Conservation (phyloP, 2,888 invertebrate genomes). For the Dascillus cervinus region DNA sequence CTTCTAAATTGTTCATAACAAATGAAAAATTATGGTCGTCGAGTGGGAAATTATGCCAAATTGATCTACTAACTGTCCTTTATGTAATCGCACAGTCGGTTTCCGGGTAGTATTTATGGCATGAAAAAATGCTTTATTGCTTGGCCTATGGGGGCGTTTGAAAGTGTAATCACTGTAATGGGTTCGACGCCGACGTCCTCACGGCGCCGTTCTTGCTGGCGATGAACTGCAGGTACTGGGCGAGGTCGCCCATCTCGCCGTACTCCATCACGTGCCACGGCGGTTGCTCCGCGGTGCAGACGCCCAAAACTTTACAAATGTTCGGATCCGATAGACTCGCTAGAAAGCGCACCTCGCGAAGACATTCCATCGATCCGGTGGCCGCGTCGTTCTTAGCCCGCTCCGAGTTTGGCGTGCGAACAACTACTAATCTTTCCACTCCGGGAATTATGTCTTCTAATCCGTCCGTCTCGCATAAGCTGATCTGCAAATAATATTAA, state of each 20-base stretch:
- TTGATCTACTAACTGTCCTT: too few relatives aligned
- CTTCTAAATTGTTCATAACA: too few relatives aligned
- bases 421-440: slow-evolving; percentile 47
- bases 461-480: slow-evolving; percentile 49
- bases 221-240: slow-evolving; percentile 54
- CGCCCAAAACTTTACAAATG: slow-evolving; percentile 56
- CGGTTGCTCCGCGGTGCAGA: slow-evolving; percentile 51
- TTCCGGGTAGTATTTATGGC: too few relatives aligned
- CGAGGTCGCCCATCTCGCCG: slow-evolving; percentile 66
- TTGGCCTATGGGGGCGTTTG: too few relatives aligned
- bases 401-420: slow-evolving; percentile 45
- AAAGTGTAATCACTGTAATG: slow-evolving; percentile 36
- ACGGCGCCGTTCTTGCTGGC: slow-evolving; percentile 38
- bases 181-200: slow-evolving; percentile 31
- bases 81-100: too few relatives aligned
- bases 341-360: slow-evolving; percentile 61
- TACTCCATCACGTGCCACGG: slow-evolving; percentile 67
- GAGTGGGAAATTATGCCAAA: too few relatives aligned
- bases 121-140: too few relatives aligned
- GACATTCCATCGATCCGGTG: slow-evolving; percentile 40
- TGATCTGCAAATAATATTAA: slow-evolving; percentile 39
- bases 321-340: slow-evolving; percentile 60
- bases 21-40: too few relatives aligned
- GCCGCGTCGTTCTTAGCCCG: slow-evolving; percentile 37
- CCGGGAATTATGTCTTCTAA: slow-evolving; percentile 44